Percentiles rank a stretch among this genome's conserved stretches.
Conservation (phyloP, 2,113 vertebrate genomes). For the Lampris megalopsis region DNA sequence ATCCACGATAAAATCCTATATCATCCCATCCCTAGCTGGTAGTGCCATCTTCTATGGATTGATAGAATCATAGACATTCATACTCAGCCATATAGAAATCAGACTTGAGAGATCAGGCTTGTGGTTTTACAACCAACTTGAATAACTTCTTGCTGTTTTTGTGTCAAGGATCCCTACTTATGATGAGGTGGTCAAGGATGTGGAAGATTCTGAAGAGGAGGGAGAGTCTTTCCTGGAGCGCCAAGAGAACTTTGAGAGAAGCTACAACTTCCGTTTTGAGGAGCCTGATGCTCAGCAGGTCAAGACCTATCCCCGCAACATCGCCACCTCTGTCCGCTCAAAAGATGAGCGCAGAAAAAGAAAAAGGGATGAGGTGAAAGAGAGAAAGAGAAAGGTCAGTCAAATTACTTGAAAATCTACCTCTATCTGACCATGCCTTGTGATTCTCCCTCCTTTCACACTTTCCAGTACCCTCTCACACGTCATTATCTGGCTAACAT, state of each 20-base stretch:
- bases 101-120: too few species aligned
- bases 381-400: constrained; percentile 86
- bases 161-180: constrained; percentile 76
- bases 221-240: constrained; percentile 87
- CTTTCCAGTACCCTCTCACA: fast-evolving
- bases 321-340: constrained; percentile 87
- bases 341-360: constrained; percentile 88
- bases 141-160: not conserved
- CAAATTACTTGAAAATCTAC: not conserved
- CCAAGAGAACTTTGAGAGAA: constrained; percentile 91
- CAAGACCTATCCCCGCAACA: constrained; percentile 88
- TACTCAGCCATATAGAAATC: not conserved
- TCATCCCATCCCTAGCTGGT: too few species aligned
- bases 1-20: too few species aligned
- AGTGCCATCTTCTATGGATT: not conserved
- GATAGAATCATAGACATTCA: not conserved
- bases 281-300: constrained; percentile 87
- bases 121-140: not conserved
- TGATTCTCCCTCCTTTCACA: not conserved
- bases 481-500: not conserved
- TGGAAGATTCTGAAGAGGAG: constrained; percentile 90
- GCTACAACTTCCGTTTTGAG: constrained; percentile 93
- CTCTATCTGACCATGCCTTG: not conserved
- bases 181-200: constrained; percentile 79
- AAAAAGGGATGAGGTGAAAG: constrained; percentile 85